phyloP scores from a whole-genome alignment of 1,140 invertebrate genomes.

The Oedothorax gibbosus region DNA sequence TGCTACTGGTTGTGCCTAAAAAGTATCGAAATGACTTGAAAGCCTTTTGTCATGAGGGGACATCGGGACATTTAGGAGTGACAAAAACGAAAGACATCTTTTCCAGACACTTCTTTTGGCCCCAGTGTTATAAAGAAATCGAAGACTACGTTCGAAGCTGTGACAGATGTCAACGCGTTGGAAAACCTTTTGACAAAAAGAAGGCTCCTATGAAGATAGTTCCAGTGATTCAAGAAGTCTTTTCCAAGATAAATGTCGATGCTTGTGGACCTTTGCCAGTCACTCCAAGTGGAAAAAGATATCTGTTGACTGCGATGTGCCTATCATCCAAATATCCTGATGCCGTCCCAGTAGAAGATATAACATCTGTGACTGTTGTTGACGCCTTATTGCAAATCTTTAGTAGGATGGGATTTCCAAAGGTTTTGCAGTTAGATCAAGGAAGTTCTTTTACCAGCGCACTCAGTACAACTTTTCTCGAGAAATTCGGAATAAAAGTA shows the following conservation, averaged over 20 bases:
- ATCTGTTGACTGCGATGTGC: no score
- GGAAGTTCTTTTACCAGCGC: background rate
- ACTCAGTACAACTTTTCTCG: background rate
- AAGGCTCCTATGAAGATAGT: constrained; percentile 18
- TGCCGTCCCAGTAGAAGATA: background rate
- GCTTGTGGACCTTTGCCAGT: constrained; percentile 3
- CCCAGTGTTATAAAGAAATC: constrained; percentile 19
- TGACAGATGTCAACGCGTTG: background rate
- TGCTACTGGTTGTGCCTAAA: constrained; percentile 12
- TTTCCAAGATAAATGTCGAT: constrained; percentile 15
- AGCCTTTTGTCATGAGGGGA: background rate
- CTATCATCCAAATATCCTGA: constrained; percentile 18
- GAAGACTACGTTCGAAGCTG: constrained; percentile 15
- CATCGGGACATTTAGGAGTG: background rate
- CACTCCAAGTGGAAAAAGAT: background rate
- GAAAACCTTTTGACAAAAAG: constrained; percentile 1
- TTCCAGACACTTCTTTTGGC: background rate
- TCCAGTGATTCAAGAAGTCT: background rate
- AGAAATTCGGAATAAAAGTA: constrained; percentile 18
- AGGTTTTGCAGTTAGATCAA: background rate
- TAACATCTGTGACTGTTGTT: background rate
- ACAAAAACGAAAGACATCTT: constrained; percentile 28
- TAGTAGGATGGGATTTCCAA: constrained; percentile 11
- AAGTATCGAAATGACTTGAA: background rate
- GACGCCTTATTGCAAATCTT: constrained; percentile 1